phyloP scores from a whole-genome alignment of 2,888 invertebrate species.

The Acanthosepion pharaonis region DNA sequence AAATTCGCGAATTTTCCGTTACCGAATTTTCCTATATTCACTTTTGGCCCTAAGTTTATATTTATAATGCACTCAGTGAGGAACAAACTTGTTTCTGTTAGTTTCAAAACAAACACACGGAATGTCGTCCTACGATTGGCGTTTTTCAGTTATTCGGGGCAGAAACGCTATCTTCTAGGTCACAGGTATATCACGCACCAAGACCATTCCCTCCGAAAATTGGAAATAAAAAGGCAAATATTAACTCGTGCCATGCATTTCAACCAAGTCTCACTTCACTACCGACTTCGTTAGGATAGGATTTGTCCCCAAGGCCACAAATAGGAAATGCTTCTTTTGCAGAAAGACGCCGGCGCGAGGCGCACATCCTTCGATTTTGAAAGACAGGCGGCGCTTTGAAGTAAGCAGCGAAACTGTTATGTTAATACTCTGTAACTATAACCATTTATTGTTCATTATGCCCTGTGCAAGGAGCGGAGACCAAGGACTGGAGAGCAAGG shows the following conservation, averaged over 20 bases:
- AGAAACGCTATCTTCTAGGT: background rate
- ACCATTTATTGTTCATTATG: background rate
- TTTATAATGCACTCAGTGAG: too few species aligned
- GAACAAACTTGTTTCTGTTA: too few species aligned
- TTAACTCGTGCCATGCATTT: background rate
- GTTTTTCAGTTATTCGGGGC: background rate
- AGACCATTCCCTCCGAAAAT: background rate
- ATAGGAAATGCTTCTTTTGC: background rate
- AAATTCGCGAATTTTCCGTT: too few species aligned
- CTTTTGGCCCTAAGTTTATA: too few species aligned
- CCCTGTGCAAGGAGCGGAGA: background rate
- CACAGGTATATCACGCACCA: background rate
- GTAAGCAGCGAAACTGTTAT: background rate
- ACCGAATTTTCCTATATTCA: too few species aligned
- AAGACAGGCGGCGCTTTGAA: background rate
- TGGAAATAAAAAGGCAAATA: background rate
- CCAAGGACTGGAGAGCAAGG: background rate
- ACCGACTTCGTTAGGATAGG: background rate
- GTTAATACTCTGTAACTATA: background rate
- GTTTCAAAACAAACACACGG: too few species aligned
- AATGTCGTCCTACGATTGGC: too few species aligned
- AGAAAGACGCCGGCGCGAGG: background rate
- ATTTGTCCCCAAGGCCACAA: constrained; percentile 33
- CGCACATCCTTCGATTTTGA: background rate
- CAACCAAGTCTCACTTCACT: background rate